phyloP scores from a whole-genome alignment of 2,888 invertebrate genomes.

The Aspidapion aeneum region DNA sequence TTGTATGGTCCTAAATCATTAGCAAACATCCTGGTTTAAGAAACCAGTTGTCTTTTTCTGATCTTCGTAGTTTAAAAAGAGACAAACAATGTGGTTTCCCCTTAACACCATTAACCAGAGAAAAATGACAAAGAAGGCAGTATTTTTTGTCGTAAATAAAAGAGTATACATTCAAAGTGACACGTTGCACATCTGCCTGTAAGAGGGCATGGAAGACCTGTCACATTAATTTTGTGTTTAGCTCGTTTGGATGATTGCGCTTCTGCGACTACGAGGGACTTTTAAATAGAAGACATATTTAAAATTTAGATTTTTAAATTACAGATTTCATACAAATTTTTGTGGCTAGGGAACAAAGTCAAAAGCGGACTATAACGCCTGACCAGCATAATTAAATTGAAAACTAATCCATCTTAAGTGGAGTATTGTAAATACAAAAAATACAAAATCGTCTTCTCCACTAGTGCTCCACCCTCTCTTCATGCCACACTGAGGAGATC shows the following conservation, averaged over 20 bases:
- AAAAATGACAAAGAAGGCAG: neutral
- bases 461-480: no score
- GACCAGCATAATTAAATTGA: no score
- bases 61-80: neutral
- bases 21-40: neutral
- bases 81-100: neutral
- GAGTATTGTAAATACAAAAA: no score
- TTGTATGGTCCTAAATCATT: neutral
- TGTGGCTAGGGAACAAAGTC: no score
- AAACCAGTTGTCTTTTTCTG: neutral
- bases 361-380: no score
- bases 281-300: no score
- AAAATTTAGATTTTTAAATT: no score
- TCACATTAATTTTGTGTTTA: conserved; percentile 14
- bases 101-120: neutral
- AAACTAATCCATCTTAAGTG: no score
- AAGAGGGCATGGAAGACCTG: conserved; percentile 8
- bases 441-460: no score
- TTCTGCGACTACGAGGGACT: no score
- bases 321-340: no score
- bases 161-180: neutral
- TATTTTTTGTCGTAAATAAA: neutral
- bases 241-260: neutral
- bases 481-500: no score
- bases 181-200: conserved; percentile 2